Evolutionary conservation across 2,797 vertebrate species (phyloP).

Genomic region (Choloepus didactylus): DNA sequence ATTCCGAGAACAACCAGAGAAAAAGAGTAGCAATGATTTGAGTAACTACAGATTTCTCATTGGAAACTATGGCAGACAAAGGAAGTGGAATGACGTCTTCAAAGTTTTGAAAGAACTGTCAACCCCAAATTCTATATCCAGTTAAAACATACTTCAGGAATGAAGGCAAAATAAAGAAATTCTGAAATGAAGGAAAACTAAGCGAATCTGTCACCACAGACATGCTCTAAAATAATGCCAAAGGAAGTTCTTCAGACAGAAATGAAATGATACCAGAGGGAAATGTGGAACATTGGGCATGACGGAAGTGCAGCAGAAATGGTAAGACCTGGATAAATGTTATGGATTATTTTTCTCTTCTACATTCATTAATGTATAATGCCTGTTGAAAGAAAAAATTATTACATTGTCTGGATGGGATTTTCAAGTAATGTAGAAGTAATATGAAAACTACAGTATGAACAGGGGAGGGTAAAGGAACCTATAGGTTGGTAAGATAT

Average conservation of each 20-base stretch:
- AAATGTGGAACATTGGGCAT: neutral
- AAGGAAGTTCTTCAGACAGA: neutral
- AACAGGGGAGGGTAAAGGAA: neutral
- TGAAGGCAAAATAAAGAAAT: slow-evolving; percentile 15
- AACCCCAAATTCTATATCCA: neutral
- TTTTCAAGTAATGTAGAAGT: neutral
- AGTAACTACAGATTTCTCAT: neutral
- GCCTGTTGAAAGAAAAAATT: neutral
- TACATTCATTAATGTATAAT: neutral
- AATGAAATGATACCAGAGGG: neutral
- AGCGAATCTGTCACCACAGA: neutral
- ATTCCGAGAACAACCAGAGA: neutral
- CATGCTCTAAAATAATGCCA: neutral
- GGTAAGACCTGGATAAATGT: neutral
- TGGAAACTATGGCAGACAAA: neutral
- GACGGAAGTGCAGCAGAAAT: neutral
- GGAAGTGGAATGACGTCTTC: neutral
- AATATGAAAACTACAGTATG: neutral
- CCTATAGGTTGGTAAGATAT: neutral
- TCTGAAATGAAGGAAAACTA: slow-evolving; percentile 9
- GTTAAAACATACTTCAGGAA: neutral
- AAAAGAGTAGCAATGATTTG: neutral
- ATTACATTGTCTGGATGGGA: neutral
- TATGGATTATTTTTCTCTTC: neutral
- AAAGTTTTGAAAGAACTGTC: neutral